Conservation (phyloP, 2,888 invertebrate species). For the Leptodirus hochenwartii region DNA sequence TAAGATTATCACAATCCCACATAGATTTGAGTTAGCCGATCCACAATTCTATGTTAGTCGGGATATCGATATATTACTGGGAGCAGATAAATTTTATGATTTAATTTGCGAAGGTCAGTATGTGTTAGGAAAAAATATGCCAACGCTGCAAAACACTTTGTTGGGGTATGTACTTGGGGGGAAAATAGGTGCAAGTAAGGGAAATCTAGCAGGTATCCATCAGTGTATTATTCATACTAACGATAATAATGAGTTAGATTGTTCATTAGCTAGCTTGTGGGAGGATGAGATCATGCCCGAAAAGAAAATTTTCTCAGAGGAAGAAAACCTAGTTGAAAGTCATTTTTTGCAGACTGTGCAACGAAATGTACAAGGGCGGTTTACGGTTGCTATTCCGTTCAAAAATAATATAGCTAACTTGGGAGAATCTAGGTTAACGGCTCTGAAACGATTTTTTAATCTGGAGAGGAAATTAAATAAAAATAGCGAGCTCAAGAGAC, state of each 20-base stretch:
- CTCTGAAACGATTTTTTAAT: conserved; percentile 9
- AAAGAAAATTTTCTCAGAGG: too few species aligned
- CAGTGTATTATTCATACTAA: too few species aligned
- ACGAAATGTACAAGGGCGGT: conserved; percentile 7
- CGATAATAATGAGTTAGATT: too few species aligned
- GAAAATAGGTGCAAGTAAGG: too few species aligned
- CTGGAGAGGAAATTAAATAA: conserved; percentile 10
- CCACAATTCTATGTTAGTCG: conserved; percentile 9
- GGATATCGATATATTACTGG: conserved; percentile 11
- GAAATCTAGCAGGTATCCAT: too few species aligned
- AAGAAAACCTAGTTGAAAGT: conserved; percentile 4
- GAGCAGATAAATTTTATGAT: conserved; percentile 7
- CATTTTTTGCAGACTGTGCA: conserved; percentile 5
- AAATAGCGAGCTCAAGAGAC: conserved; percentile 7
- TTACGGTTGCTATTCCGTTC: too few species aligned
- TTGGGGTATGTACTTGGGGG: too few species aligned
- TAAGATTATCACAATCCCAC: conserved; percentile 8
- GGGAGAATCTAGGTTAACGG: conserved; percentile 8
- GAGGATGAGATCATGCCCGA: too few species aligned
- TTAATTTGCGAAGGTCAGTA: conserved; percentile 9
- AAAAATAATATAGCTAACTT: conserved; percentile 7
- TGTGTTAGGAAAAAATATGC: conserved; percentile 4
- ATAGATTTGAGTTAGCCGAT: too few species aligned
- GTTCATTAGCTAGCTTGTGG: too few species aligned
- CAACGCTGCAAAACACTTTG: conserved; percentile 10